Evolutionary conservation across 2,888 invertebrate genomes (phyloP).

Genomic region (Protonemura montana): DNA sequence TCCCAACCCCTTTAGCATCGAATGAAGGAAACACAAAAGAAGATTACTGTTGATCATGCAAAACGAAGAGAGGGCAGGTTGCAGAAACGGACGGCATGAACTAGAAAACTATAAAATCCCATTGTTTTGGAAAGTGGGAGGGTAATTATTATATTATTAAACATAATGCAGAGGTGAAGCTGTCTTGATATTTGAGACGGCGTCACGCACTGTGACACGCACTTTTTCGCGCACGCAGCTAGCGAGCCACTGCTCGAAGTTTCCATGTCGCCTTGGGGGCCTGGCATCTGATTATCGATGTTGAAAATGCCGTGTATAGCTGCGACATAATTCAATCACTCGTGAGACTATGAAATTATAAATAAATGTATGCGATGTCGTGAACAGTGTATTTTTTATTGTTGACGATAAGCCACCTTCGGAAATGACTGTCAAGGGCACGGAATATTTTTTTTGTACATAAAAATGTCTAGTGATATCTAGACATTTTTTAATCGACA

Average conservation of each 20-base stretch:
- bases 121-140: background rate
- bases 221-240: background rate
- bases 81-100: background rate
- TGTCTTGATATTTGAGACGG: background rate
- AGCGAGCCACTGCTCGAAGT: background rate
- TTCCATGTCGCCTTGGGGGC: background rate
- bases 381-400: background rate
- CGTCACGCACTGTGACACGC: background rate
- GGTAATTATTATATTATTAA: conserved; percentile 27
- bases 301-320: background rate
- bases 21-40: conserved; percentile 26
- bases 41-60: conserved; percentile 34
- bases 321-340: no score
- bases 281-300: background rate
- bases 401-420: background rate
- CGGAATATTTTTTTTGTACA: background rate
- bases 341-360: background rate
- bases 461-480: background rate
- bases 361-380: background rate
- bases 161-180: background rate
- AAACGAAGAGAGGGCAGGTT: background rate
- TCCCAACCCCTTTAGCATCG: conserved; percentile 1
- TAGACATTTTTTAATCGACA: background rate
- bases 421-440: background rate
- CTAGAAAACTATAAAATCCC: background rate